These are phyloP conservation scores for Benitochromis conjunctus DNA, from an alignment of 2,113 vertebrate species.

Conservation along the genomic window DNA sequence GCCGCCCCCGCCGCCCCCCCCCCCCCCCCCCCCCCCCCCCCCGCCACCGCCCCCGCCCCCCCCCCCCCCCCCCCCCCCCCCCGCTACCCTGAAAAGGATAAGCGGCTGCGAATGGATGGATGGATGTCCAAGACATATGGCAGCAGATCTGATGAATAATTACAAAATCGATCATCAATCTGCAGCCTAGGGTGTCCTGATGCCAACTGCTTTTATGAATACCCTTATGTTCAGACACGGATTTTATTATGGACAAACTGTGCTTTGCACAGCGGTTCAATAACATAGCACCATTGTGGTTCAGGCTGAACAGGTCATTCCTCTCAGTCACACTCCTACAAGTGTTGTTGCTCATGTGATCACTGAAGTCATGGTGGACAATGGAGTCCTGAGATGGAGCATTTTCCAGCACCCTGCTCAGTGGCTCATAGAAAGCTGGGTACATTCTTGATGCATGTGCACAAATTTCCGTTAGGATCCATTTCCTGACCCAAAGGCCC, in stretches of 20 bases:
- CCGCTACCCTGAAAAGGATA: too few relatives aligned
- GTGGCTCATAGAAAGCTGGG: rapidly evolving
- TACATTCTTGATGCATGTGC: neutral
- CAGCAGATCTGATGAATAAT: neutral
- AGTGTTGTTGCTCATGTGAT: neutral
- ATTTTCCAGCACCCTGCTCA: rapidly evolving
- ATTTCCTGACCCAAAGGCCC: neutral
- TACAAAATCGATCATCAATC: neutral
- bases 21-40: too few relatives aligned
- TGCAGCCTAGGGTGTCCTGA: neutral
- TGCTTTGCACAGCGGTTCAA: neutral
- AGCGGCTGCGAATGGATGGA: too few relatives aligned
- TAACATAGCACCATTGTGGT: neutral
- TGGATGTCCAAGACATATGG: neutral
- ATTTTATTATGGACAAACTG: neutral
- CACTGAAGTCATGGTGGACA: neutral
- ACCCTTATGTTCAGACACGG: neutral
- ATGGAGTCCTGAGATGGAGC: rapidly evolving
- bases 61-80: too few relatives aligned
- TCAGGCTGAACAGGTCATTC: neutral
- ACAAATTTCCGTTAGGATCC: neutral
- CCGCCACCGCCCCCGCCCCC: neutral
- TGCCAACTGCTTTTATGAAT: neutral
- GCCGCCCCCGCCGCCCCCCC: too few relatives aligned
- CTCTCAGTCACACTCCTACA: neutral